A percentile compares a stretch with the other conserved stretches of the same genome.
Evolutionary conservation across 2,888 invertebrate species (phyloP).

Genomic region (Ochropacha duplaris): DNA sequence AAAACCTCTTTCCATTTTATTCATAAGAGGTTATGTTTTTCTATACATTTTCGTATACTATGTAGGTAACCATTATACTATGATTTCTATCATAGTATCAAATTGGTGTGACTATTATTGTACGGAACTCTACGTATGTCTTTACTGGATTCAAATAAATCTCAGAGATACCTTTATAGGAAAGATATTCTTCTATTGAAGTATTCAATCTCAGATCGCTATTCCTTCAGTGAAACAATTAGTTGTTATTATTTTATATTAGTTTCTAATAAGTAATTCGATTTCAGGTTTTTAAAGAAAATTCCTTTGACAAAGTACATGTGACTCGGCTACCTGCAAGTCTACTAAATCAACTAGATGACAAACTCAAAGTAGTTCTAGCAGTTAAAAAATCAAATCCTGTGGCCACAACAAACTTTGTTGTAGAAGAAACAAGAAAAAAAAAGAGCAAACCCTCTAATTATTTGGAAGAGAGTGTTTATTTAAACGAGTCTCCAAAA

Average conservation of each 20-base stretch:
- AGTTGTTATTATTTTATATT: conserved; percentile 4
- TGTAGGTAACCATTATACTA: no score
- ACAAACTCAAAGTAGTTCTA: conserved; percentile 39
- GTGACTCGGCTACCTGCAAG: conserved; percentile 59
- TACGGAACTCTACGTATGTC: no score
- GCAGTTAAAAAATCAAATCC: conserved; percentile 38
- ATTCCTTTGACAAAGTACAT: conserved; percentile 51
- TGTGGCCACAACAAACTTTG: conserved; percentile 63
- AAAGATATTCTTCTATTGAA: no score
- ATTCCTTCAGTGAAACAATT: no score
- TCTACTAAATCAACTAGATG: conserved; percentile 57
- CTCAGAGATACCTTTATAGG: no score
- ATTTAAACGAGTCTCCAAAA: conserved; percentile 50
- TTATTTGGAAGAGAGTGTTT: conserved; percentile 72
- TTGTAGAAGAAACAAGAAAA: conserved; percentile 54
- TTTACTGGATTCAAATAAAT: no score
- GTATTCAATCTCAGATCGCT: background rate
- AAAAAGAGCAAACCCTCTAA: conserved; percentile 66
- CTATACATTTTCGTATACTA: no score
- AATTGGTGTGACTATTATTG: no score
- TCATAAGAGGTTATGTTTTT: no score
- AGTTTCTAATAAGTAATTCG: conserved; percentile 4
- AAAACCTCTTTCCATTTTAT: no score
- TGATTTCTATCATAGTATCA: no score
- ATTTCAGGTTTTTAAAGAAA: conserved; percentile 55